Evolutionary conservation across 2,888 invertebrate genomes (phyloP), one percentile per base, ranked within the genome.

Genomic region (Autographa pulchrina): DNA sequence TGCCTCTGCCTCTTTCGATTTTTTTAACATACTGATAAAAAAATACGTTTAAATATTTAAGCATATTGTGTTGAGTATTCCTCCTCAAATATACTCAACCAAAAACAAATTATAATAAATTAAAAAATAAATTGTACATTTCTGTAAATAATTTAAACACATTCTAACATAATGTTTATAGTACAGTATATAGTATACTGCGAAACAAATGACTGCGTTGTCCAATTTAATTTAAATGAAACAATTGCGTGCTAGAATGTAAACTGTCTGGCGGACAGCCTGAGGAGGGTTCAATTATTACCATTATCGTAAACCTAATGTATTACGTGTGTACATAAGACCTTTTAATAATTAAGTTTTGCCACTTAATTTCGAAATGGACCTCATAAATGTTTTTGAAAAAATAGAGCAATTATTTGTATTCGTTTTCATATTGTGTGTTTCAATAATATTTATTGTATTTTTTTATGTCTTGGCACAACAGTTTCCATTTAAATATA

Each of bases 211-310:
- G 25, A 11, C 35, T 32, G 67, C 48, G 77, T 38, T 68, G 38
- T 63, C 18, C 16, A 35, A 62, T 65, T 68, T 67, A 76, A 74
- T 76, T 78, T 74, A 67, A 79, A 74, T 79, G 79, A 77, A 82
- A 80, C 78, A 78, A 72, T 75, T 78, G 63, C 56, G 41, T 78
- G 76, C 70, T 82, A 78, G 62, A 78, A 74, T 78, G 68, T 70
- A 68, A 77, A 81, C 75, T 72, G 62, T 74, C 80, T 77, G 74
- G 62, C 72, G 68, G 82, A 79, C 78, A 78, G 73, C 62, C 60
- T 89, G 89, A 89, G 84, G 83, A 88, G 89, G 87, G 87, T 87
- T 59, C 76, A 78, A 85, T 85, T 83, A 85, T 86, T 79, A 84
- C 72, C 78, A 80, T 78, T 77, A 84, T 83, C 70, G 80, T 77